Conservation (phyloP, 2,888 invertebrate genomes). For the Apotomis capreana region DNA sequence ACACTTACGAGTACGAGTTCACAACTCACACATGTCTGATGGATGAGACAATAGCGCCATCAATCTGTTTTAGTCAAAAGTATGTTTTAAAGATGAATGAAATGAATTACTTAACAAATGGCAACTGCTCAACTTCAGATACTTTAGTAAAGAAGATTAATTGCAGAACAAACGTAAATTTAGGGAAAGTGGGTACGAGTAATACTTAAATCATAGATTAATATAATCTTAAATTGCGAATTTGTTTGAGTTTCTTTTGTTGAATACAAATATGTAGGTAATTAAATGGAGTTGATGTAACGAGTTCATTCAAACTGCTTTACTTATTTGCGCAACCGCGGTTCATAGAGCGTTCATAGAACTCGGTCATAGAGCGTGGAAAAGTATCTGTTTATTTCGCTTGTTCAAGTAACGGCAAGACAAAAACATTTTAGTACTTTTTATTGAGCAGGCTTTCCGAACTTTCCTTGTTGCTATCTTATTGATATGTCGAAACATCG, state of each 20-base stretch:
- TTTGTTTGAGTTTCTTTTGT: slow-evolving; percentile 11
- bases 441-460: slow-evolving; percentile 7
- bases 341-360: slow-evolving; percentile 13
- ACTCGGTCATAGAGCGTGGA: slow-evolving; percentile 17
- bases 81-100: slow-evolving; percentile 23
- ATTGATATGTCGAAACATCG: background rate
- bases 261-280: slow-evolving; percentile 4
- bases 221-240: slow-evolving; percentile 14
- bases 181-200: background rate
- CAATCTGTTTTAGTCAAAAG: slow-evolving; percentile 1
- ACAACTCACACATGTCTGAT: background rate
- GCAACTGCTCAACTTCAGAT: slow-evolving; percentile 19
- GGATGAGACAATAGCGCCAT: background rate
- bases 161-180: slow-evolving; percentile 25
- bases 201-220: background rate
- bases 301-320: slow-evolving; percentile 25
- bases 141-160: slow-evolving; percentile 32
- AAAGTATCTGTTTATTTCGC: slow-evolving; percentile 24
- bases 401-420: slow-evolving; percentile 19
- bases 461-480: slow-evolving; percentile 10
- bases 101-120: slow-evolving; percentile 27
- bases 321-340: slow-evolving; percentile 25
- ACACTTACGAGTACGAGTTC: too few species aligned
- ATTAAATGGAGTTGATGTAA: slow-evolving; percentile 32
- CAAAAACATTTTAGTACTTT: slow-evolving; percentile 16